Percentiles rank a stretch among this genome's conserved stretches.
Conservation (phyloP, 2,797 vertebrate species). For the Rhynchonycteris naso region DNA sequence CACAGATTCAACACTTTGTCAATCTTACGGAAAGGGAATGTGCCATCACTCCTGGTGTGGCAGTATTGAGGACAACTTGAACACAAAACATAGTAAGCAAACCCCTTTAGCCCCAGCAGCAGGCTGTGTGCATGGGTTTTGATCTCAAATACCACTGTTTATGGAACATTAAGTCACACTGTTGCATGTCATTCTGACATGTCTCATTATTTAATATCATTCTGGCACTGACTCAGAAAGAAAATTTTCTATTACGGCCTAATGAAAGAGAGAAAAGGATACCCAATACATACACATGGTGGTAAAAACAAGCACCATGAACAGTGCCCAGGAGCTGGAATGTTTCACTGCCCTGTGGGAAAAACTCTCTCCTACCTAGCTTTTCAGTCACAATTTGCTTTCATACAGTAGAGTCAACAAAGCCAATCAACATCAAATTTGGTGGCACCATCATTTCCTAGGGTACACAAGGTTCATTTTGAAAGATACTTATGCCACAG, state of each 20-base stretch:
- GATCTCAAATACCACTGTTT: background rate
- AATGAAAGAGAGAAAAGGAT: background rate
- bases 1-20: background rate
- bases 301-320: slow-evolving; percentile 13
- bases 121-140: background rate
- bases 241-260: background rate
- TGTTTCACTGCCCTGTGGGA: background rate
- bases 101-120: background rate
- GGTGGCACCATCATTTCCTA: background rate
- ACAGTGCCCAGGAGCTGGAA: background rate
- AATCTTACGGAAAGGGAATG: background rate
- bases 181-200: background rate
- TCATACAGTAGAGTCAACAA: background rate
- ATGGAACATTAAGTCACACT: background rate
- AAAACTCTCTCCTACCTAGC: background rate
- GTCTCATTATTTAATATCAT: background rate
- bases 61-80: background rate
- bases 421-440: background rate
- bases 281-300: background rate
- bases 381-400: background rate
- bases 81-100: background rate
- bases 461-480: background rate
- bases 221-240: slow-evolving; percentile 33
- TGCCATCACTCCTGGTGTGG: background rate
- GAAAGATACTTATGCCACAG: background rate